Conservation (phyloP, 2,797 vertebrate genomes). For the Sebastes jordani region DNA sequence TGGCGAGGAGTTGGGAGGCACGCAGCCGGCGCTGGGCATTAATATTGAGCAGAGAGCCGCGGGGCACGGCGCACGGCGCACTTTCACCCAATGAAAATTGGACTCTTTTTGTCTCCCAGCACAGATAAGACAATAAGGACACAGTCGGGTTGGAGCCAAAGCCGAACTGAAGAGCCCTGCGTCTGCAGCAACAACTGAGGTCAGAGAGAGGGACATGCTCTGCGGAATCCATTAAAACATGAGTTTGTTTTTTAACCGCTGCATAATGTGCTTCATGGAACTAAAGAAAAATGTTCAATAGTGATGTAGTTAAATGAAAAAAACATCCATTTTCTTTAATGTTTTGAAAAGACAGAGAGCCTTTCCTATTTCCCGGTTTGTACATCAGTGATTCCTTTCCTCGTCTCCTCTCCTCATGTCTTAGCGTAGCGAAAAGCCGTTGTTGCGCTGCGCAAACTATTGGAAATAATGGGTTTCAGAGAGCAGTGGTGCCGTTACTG, state of each 20-base stretch:
- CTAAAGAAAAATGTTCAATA: background rate
- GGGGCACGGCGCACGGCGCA: slow-evolving; percentile 1
- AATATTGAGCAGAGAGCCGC: slow-evolving; percentile 48
- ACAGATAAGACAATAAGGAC: slow-evolving; percentile 24
- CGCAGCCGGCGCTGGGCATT: slow-evolving; percentile 18
- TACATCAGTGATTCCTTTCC: background rate
- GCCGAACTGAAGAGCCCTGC: background rate
- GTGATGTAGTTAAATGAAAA: background rate
- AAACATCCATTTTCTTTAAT: background rate
- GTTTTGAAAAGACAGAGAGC: background rate
- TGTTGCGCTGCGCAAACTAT: no score
- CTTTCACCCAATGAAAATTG: slow-evolving; percentile 15
- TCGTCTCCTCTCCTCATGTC: background rate
- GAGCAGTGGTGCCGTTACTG: no score
- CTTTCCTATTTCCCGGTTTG: background rate
- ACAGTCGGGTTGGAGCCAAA: background rate
- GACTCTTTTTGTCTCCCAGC: background rate
- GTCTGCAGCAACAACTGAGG: background rate
- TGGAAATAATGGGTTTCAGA: no score
- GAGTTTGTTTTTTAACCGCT: background rate
- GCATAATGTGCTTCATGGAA: background rate
- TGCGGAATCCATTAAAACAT: background rate
- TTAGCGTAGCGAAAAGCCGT: no score
- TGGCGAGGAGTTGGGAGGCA: slow-evolving; percentile 25
- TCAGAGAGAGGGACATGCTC: background rate